Evolutionary conservation across 2,113 vertebrate species (phyloP), one percentile per base, ranked within the genome.

Genomic region (Carollia perspicillata): DNA sequence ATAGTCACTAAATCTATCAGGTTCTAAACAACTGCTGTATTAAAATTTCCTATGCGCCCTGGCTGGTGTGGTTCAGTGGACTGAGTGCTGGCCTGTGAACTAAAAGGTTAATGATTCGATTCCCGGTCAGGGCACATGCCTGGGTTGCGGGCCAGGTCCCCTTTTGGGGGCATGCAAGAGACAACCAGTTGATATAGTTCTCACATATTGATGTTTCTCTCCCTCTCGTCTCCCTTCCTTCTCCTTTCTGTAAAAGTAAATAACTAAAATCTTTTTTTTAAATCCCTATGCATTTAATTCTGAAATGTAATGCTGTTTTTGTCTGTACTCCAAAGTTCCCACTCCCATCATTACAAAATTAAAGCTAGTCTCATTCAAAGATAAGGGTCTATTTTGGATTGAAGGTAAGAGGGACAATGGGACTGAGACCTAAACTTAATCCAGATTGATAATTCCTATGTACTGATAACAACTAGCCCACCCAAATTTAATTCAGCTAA

Each of bases 241-340:
- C n/a, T n/a, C n/a, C n/a, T n/a, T n/a, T n/a, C n/a, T n/a, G n/a
- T n/a, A n/a, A n/a, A n/a, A n/a, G n/a, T n/a, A n/a, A n/a, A n/a
- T n/a, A n/a, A n/a, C n/a, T n/a, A n/a, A n/a, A n/a, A n/a, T n/a
- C n/a, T n/a, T n/a, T n/a, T n/a, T n/a, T n/a, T n/a, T n/a, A n/a
- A n/a, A n/a, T n/a, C n/a, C n/a, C 83, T 91, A 33, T 71, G n/a
- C 35, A 81, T 68, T 89, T 83, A 77, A 63, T 89, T 96, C 37
- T 30, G 51, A 93, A 93, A 83, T 47, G 2, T 40, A 49, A 77
- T 84, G 42, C 33, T 74, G 72, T 84, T 84, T 33, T 28, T 44
- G 60, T 60, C 2, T 20, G 42, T 89, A 17, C n/a, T 93, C 26
- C 58, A 66, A 90, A 69, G 26, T 42, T 4, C 8, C 35, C 63